Base-by-base conservation (phyloP, 2,113 vertebrate genomes). In the Toxostoma redivivum region DNA sequence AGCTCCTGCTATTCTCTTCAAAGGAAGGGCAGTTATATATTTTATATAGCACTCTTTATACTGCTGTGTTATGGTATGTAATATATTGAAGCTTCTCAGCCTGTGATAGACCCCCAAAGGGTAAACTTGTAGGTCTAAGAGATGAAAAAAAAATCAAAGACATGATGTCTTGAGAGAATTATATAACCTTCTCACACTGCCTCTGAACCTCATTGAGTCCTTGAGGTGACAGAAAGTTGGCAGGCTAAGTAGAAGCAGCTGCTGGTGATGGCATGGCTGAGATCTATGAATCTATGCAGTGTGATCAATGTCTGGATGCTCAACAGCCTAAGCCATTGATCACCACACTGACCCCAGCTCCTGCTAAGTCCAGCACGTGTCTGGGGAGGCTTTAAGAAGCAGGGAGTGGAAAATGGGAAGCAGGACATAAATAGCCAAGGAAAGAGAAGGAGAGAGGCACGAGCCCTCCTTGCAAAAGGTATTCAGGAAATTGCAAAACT, bases 191-290 rank as follows among this genome's bases (percentile, higher is more conserved):
- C 78, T 96, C 91, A 69, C 79, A 79, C 93, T 77, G 69, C 90
- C 60, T 92, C 38, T 90, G 90, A 95, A 95, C 76, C 88, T 94
- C 65, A 87, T 27, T 94, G 84, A 94, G 85, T 91, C 90, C 88
- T 93, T 0, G 50, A 86, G 95, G 90, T 92, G 89, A 88, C 82
- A 95, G 86, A 76, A 90, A 92, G 65, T 90, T 94, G 88, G 88
- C 90, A 92, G 72, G 58, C 76, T 94, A 81, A 96, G 85, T 21
- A 87, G 87, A 93, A 86, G 76, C 96, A 97, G 95, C 97, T 97
- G 97, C 67, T 88, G 66, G 51, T 35, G 77, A 77, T 81, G 78
- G 67, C 76, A 38, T 65, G 73, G 33, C 90, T 78, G 69, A 86
- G 80, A 91, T 83, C 61, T 58, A 42, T 92, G 77, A 69, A 82